These are phyloP conservation scores for Paraescarpia echinospica DNA, from an alignment of 1,140 invertebrate species.

Conservation along the genomic window DNA sequence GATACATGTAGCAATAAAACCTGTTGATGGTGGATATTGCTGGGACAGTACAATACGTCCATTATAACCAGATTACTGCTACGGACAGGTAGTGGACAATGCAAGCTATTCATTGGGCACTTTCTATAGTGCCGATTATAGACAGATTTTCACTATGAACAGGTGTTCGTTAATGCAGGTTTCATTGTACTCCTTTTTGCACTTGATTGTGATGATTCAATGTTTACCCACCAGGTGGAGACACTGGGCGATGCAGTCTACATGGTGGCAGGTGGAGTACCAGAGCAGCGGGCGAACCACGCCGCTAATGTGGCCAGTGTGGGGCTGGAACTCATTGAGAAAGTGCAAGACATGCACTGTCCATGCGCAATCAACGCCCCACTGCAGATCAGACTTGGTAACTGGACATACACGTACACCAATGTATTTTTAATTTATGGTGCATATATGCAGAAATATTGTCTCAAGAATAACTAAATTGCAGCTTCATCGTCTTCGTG, in stretches of 20 bases:
- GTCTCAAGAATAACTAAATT: not conserved
- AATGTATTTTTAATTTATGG: not conserved
- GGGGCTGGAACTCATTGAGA: slow-evolving; percentile 45
- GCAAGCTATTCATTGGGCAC: too few relatives aligned
- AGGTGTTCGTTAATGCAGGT: too few relatives aligned
- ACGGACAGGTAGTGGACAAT: too few relatives aligned
- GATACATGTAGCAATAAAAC: too few relatives aligned
- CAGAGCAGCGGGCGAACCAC: slow-evolving; percentile 42
- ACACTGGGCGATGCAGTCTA: slow-evolving; percentile 64
- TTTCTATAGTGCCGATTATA: too few relatives aligned
- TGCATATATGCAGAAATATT: not conserved
- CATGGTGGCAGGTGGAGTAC: slow-evolving; percentile 64
- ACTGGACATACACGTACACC: not conserved
- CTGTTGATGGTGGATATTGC: too few relatives aligned
- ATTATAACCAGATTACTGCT: too few relatives aligned
- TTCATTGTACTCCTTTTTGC: too few relatives aligned
- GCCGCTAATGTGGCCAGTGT: slow-evolving; percentile 47
- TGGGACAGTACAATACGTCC: too few relatives aligned
- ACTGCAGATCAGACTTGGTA: slow-evolving; percentile 47
- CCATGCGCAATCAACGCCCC: slow-evolving; percentile 34
- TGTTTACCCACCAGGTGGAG: slow-evolving; percentile 60
- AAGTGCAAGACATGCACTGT: slow-evolving; percentile 38
- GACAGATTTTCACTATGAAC: too few relatives aligned
- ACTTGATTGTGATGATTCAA: not conserved
- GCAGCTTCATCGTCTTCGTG: not conserved